Evolutionary conservation across 2,888 invertebrate genomes (phyloP).

Genomic region (Drosophila paramelanica): DNA sequence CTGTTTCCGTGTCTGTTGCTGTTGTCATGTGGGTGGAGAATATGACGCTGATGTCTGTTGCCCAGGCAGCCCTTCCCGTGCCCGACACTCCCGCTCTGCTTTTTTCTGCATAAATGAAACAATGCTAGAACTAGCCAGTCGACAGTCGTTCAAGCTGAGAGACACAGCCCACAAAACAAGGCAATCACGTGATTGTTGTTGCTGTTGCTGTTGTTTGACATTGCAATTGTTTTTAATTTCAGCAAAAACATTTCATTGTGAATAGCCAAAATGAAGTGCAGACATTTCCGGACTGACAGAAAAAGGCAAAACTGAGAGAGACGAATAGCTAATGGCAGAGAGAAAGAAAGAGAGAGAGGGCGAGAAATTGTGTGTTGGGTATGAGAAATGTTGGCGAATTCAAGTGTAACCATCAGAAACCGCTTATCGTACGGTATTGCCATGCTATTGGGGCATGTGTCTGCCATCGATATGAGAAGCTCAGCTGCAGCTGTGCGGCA

Average conservation of each 20-base stretch:
- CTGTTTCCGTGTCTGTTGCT: slow-evolving; percentile 42
- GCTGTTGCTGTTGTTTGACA: slow-evolving; percentile 50
- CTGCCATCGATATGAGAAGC: slow-evolving; percentile 53
- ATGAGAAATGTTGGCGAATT: slow-evolving; percentile 41
- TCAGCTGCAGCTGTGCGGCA: slow-evolving; percentile 37
- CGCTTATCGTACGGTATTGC: slow-evolving; percentile 72
- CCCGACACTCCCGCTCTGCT: not conserved
- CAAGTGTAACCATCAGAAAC: slow-evolving; percentile 65
- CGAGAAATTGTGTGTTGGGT: slow-evolving; percentile 9
- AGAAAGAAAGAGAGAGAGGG: not conserved
- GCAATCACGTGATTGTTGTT: slow-evolving; percentile 32
- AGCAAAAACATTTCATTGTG: slow-evolving; percentile 60
- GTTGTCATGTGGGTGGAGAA: slow-evolving; percentile 73
- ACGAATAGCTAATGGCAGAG: too few species aligned
- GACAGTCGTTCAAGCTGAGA: slow-evolving; percentile 34
- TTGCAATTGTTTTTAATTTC: slow-evolving; percentile 66
- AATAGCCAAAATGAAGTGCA: slow-evolving; percentile 49
- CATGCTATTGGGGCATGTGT: slow-evolving; percentile 44
- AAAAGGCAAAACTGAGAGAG: slow-evolving; percentile 1
- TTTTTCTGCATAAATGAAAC: slow-evolving; percentile 66
- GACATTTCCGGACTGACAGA: slow-evolving; percentile 62
- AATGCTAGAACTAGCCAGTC: slow-evolving; percentile 37
- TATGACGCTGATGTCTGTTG: slow-evolving; percentile 66
- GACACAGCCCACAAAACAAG: slow-evolving; percentile 44
- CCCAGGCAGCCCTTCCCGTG: not conserved